Percentiles rank a stretch among this genome's conserved stretches.
These are phyloP conservation scores for Spatula versicolor DNA, from an alignment of 2,797 vertebrate genomes.

Conservation along the genomic window DNA sequence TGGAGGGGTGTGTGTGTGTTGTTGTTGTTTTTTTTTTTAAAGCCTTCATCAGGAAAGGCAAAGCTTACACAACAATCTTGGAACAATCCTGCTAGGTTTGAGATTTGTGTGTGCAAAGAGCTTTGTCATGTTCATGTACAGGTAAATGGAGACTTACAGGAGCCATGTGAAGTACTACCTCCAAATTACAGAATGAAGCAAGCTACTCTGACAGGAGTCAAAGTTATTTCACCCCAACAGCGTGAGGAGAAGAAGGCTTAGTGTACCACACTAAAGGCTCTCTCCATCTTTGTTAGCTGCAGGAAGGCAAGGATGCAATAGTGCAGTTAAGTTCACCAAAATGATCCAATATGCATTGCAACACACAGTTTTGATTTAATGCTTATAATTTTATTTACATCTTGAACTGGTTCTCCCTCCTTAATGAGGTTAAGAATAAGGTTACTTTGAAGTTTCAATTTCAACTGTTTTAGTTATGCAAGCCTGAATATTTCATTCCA, in stretches of 20 bases:
- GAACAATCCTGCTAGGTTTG: neutral
- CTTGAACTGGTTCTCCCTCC: slow-evolving; percentile 19
- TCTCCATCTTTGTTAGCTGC: neutral
- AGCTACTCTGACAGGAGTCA: neutral
- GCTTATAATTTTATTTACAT: slow-evolving; percentile 36
- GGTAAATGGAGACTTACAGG: neutral
- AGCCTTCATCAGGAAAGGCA: neutral
- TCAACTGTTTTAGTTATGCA: slow-evolving; percentile 38
- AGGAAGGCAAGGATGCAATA: neutral
- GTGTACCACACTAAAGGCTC: neutral
- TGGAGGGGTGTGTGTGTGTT: neutral
- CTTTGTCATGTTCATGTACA: neutral
- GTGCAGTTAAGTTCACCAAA: neutral
- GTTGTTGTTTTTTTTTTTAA: neutral
- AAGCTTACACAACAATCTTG: neutral
- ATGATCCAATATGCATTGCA: neutral
- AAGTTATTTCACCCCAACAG: neutral
- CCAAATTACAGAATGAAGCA: neutral
- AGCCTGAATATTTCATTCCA: slow-evolving; percentile 38
- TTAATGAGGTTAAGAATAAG: slow-evolving; percentile 13
- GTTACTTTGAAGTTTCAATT: slow-evolving; percentile 53
- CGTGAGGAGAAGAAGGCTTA: neutral
- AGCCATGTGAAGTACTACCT: neutral
- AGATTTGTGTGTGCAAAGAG: neutral
- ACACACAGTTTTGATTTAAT: neutral